Evolutionary conservation across 2,888 invertebrate genomes (phyloP), one percentile per base, ranked within the genome.

Genomic region (Euplexia lucipara): DNA sequence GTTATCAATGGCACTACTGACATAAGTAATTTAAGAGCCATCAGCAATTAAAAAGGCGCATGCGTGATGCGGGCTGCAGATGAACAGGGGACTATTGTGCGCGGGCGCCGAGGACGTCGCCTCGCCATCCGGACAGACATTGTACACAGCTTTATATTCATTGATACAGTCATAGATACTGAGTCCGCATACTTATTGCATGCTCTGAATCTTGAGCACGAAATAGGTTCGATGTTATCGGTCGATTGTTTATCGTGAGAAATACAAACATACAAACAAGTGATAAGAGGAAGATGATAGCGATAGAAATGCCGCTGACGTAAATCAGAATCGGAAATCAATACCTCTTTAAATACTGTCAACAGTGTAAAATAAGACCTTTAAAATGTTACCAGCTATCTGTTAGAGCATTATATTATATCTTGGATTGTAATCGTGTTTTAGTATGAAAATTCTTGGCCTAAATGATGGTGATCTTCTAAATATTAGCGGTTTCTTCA

Each of bases 1-100:
- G 39, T 26, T 77, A 80, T 78, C 72, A 65, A 77, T 61, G 59
- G 66, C 49, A 61, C 70, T 78, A 75, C 80, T 84, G 82, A 82
- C 74, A 82, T 65, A 62, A 70, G 84, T 84, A 79, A 87, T 88
- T 84, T 85, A 86, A 89, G 85, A 83, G 79, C 77, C 79, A 86
- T 88, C 82, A 81, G 79, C 78, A 88, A 91, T 91, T 89, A 90
- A 89, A 85, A 84, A 54, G 62, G 60, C 64, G 76, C 73, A 90
- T 90, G 89, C 90, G 91, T 91, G 91, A 91, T 91, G 90, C 91
- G 92, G 92, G 92, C 85, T 52, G 57, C 69, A 83, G 82, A 87
- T 90, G 87, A 92, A 91, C 89, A 84, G 82, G 84, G 53, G 84
- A 73, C 83, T 84, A 86, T 90, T 91, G 71, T 72, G 73, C 81